Evolutionary conservation across 1,140 invertebrate genomes (phyloP), one percentile per base, ranked within the genome.

Genomic region (Panagrolaimus sp.): DNA sequence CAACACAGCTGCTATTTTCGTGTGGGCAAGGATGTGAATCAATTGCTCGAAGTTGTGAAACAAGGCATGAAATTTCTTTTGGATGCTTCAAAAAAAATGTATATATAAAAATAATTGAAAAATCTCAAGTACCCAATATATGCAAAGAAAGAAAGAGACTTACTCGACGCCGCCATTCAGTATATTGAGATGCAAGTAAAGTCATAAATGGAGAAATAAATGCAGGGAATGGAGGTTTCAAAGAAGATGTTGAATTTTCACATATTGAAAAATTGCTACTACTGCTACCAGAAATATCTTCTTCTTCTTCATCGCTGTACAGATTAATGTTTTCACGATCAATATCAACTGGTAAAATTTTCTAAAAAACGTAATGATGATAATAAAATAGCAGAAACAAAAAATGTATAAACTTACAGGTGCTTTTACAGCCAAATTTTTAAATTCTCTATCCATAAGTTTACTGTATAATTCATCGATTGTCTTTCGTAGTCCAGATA

Each of bases 161-260:
- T 57, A 57, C 43, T 67, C 47, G 20, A 31, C 48, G 20, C n/a
- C 66, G 66, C 47, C 25, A 31, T 13, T 38, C 44, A 13, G 48
- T 65, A 42, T 67, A 67, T 20, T 67, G 42, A 9, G 46, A 46
- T 16, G 48, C 66, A 11, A 67, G 66, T 13, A 67, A 43, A 42
- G 66, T 67, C 66, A 67, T 67, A 16, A 67, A 46, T 43, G 66
- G 66, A 25, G 47, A 9, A 42, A 67, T 27, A 45, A 67, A 67
- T 3, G 20, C 16, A 25, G 66, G 66, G 23, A 67, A 67, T 14
- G 66, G 66, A 11, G 42, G 38, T 14, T 43, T 7, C 4, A 42
- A 65, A 14, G 16, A n/a, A 31, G 42, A 20, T 13, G 38, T 5
- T 20, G 38, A 65, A 14, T 44, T 25, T 20, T 14, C 13, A 44